Base-by-base conservation (phyloP, 2,113 vertebrate species). In the Nyctibius bracteatus region DNA sequence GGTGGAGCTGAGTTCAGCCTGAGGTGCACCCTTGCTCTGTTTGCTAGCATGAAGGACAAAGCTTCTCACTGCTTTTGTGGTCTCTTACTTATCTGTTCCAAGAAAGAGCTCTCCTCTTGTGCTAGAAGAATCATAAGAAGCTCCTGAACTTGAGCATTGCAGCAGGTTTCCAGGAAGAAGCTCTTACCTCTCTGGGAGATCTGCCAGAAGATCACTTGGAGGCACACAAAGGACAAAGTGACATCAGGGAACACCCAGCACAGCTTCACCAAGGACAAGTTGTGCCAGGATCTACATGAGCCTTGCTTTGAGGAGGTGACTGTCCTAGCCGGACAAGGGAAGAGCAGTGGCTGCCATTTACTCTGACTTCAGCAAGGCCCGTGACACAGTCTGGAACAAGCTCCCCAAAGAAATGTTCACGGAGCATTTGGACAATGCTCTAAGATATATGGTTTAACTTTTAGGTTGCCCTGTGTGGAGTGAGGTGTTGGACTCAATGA, bases 31-130 rank as follows among this genome's bases (percentile, higher is more conserved):
- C 12, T 78, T 59, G 15, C 4, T 33, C 16, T 33, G 5, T 54
- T 84, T 1, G 1, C 25, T 55, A 10, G 12, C 51, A 24, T 2
- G 9, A 79, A 74, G 41, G 23, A 33, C 8, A 82, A 70, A 57
- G 14, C 2, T 47, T 79, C 22, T 72, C 16, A 25, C 8, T 0
- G 0, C 7, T 86, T 61, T 51, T 47, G 21, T 9, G 7, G 4
- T 37, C 10, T 54, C 28, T 57, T 66, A 10, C 14, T 46, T 68
- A 33, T 2, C 13, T 0, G 0, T 70, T 81, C 28, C 8, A 22
- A 82, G 55, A 35, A 82, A 79, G 8, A 79, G 33, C 9, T 86
- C 35, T 86, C 33, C 6, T 5, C 3, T 66, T 66, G 65, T 61
- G 1, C 14, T 61, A 8, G 22, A 68, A 78, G 14, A 79, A 70